phyloP scores from a whole-genome alignment of 2,888 invertebrate genomes.

The Drosophila peninsularis region DNA sequence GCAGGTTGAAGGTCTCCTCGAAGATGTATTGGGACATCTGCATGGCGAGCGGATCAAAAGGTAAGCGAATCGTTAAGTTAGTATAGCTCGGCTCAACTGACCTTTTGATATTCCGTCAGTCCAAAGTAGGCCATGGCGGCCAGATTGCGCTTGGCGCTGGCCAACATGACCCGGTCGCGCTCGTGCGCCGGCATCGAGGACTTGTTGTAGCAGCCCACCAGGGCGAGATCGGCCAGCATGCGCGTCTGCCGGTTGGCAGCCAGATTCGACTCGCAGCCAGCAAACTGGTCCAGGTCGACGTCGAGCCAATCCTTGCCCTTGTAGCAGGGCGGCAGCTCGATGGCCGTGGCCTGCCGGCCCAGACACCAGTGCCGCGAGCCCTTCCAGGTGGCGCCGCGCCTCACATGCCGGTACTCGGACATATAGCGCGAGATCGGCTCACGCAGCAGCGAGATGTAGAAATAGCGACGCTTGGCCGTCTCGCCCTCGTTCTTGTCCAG shows the following conservation, averaged over 20 bases:
- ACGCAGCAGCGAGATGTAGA: conserved; percentile 97
- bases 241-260: conserved; percentile 98
- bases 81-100: conserved; percentile 72
- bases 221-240: conserved; percentile 97
- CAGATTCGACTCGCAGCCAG: conserved; percentile 95
- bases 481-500: conserved; percentile 96
- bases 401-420: conserved; percentile 98
- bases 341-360: conserved; percentile 90
- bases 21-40: conserved; percentile 96
- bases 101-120: conserved; percentile 97
- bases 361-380: conserved; percentile 91
- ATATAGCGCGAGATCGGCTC: conserved; percentile 97
- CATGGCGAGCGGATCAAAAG: neutral
- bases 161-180: conserved; percentile 93
- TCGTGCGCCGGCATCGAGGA: conserved; percentile 90
- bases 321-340: conserved; percentile 94
- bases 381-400: conserved; percentile 98
- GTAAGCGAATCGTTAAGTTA: neutral
- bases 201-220: conserved; percentile 97
- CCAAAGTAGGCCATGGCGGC: conserved; percentile 98
- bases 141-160: conserved; percentile 97
- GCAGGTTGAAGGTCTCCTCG: conserved; percentile 96
- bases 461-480: conserved; percentile 93
- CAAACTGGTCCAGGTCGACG: conserved; percentile 95
- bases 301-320: conserved; percentile 92